phyloP scores from a whole-genome alignment of 53 echinoderm and acorn worm genomes.

The Actinopyga echinites region DNA sequence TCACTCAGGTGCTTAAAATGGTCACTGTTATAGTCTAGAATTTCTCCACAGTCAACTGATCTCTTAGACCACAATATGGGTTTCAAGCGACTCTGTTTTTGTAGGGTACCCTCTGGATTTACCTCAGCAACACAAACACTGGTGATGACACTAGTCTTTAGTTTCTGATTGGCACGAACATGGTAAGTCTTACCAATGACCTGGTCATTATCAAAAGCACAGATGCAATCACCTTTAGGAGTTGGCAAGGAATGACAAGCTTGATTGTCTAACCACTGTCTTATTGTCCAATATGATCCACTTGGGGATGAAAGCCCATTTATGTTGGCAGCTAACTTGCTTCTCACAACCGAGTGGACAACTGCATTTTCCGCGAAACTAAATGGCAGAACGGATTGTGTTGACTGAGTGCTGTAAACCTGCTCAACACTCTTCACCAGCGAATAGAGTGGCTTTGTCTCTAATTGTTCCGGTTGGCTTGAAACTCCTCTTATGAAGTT shows the following conservation, averaged over 20 bases:
- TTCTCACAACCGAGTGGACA: not conserved
- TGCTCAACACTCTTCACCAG: not conserved
- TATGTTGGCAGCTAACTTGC: not conserved
- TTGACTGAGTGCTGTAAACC: too few species aligned
- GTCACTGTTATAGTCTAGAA: not conserved
- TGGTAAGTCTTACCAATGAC: constrained; percentile 36
- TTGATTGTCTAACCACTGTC: not conserved
- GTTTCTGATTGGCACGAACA: not conserved
- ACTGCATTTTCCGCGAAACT: not conserved
- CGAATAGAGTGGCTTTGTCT: not conserved
- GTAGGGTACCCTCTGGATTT: not conserved
- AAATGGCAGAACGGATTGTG: too few species aligned
- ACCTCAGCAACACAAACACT: constrained; percentile 44
- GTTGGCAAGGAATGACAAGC: not conserved
- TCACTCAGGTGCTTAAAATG: not conserved
- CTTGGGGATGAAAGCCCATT: constrained; percentile 1
- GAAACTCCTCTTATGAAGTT: not conserved
- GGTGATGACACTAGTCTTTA: not conserved
- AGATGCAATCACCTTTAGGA: not conserved
- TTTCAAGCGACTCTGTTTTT: not conserved
- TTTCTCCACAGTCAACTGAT: not conserved
- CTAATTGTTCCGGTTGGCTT: not conserved
- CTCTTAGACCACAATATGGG: not conserved
- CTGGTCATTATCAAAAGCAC: not conserved
- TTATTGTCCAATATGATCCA: constrained; percentile 3